Percentiles rank a stretch among this genome's conserved stretches.
Conservation (phyloP, 64 coral and sea anemone genomes). For the Astreopora myriophthalma region DNA sequence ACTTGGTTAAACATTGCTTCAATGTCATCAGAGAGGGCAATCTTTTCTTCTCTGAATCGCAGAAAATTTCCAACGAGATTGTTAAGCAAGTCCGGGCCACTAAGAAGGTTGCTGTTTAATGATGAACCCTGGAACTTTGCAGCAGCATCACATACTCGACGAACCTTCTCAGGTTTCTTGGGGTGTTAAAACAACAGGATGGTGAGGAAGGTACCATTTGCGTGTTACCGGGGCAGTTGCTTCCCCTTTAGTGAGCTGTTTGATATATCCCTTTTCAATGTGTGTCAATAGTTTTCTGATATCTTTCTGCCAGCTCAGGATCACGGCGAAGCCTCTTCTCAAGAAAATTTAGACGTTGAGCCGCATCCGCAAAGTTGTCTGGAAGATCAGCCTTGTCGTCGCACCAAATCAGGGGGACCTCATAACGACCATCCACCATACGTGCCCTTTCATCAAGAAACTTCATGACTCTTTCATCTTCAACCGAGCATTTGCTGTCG, state of each 20-base stretch:
- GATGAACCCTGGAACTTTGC: conserved; percentile 33
- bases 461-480: conserved; percentile 21
- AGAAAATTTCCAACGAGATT: conserved; percentile 13
- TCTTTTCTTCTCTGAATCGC: conserved; percentile 29
- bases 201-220: conserved; percentile 35
- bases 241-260: neutral
- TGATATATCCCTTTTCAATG: conserved; percentile 13
- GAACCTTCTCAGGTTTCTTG: conserved; percentile 10
- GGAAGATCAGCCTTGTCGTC: neutral
- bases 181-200: neutral
- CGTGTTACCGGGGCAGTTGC: neutral
- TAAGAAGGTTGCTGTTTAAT: conserved; percentile 22
- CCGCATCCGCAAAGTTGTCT: neutral
- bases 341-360: neutral
- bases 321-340: neutral
- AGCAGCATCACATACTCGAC: conserved; percentile 33
- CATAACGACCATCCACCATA: conserved; percentile 16
- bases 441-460: conserved; percentile 8
- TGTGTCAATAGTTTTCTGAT: conserved; percentile 22
- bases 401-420: conserved; percentile 5
- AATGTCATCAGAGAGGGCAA: conserved; percentile 41
- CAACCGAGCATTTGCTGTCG: conserved; percentile 8
- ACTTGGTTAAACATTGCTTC: conserved; percentile 59
- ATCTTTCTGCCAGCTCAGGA: neutral
- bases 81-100: neutral